These are phyloP conservation scores for Drosophila varians DNA, from an alignment of 1,140 invertebrate genomes.

Conservation along the genomic window DNA sequence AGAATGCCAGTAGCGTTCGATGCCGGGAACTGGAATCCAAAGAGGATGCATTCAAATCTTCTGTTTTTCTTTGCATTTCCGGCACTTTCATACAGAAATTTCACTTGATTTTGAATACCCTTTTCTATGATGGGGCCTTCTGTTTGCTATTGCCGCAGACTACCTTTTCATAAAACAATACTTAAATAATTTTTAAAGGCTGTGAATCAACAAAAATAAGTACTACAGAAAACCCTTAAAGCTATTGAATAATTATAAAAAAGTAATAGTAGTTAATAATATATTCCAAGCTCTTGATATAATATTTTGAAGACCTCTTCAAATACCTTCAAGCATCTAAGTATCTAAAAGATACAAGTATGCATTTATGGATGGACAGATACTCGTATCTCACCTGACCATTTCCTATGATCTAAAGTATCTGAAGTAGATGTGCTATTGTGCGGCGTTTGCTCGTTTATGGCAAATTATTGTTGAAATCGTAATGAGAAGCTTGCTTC, in stretches of 20 bases:
- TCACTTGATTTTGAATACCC: constrained; percentile 27
- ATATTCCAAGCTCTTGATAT: too few species aligned
- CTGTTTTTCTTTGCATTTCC: constrained; percentile 56
- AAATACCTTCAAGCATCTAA: neutral
- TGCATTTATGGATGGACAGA: neutral
- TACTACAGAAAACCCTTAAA: too few species aligned
- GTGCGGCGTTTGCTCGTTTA: constrained; percentile 54
- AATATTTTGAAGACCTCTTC: too few species aligned
- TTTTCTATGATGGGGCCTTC: neutral
- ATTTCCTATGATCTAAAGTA: neutral
- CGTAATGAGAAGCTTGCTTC: constrained; percentile 27
- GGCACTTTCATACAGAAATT: constrained; percentile 36
- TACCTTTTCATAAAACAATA: too few species aligned
- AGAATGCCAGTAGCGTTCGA: constrained; percentile 4
- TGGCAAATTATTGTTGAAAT: constrained; percentile 60
- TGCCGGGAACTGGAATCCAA: constrained; percentile 1
- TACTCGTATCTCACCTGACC: neutral
- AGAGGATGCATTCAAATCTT: constrained; percentile 69
- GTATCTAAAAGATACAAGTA: neutral
- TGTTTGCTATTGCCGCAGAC: too few species aligned
- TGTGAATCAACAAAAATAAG: too few species aligned
- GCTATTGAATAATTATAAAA: too few species aligned
- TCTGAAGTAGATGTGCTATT: constrained; percentile 30
- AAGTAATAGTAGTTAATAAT: too few species aligned
- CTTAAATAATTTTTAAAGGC: too few species aligned